Evolutionary conservation across 1,140 invertebrate species (phyloP), one percentile per base, ranked within the genome.

Genomic region (Danaus plexippus): DNA sequence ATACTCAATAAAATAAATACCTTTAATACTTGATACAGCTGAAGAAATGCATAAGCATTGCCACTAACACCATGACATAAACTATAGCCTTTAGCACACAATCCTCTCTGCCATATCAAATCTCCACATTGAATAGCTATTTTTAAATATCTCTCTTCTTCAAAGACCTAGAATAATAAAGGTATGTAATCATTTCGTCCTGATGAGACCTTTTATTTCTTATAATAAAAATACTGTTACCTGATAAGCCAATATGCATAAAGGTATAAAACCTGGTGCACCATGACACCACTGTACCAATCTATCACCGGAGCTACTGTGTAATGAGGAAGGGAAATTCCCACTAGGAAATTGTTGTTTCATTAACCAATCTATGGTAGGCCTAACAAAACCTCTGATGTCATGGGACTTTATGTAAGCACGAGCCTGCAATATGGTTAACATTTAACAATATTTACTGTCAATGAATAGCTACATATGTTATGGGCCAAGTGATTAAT

Each of bases 231-330:
- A 11, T 61, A 40, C 47, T 62, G 41, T 66, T 85, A 96, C 95
- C 88, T 95, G 87, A 76, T 93, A 91, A 43, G 96, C 95, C 68
- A 91, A 78, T 55, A 90, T 79, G 67, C 95, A 93, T 54, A 96
- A 87, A 71, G 93, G 90, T 11, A 96, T 88, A 85, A 95, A 93
- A 11, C 96, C 96, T 47, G 97, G 94, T 13, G 96, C 95, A 11
- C 97, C 97, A 81, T 98, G 96, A 89, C 97, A 98, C 97, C 97
- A 98, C 66, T 98, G 97, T 1, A 98, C 92, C 45, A 98, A 89
- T 80, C 90, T 91, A 75, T 98, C 95, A 42, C 81, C 82, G 41
- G 82, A 84, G 41, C 85, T 87, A 65, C 90, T 93, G 11, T 90
- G 91, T 1, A 94, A 52, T 0, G 96, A 97, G 0, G 96, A 97